A percentile compares a stretch with the other conserved stretches of the same genome.
phyloP scores from a whole-genome alignment of 2,113 vertebrate genomes.

The Spermophilus dauricus region DNA sequence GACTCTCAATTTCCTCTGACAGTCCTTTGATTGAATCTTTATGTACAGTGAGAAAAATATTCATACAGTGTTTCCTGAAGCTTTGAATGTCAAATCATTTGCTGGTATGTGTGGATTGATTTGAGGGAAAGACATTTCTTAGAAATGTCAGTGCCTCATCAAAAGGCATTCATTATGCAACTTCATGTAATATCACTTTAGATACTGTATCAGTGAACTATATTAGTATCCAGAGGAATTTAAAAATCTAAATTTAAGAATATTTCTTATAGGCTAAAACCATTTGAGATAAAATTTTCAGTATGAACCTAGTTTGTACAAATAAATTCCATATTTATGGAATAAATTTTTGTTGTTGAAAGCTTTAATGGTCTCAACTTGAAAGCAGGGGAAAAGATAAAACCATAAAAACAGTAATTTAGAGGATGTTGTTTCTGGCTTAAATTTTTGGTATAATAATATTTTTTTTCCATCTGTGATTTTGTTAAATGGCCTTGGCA shows the following conservation, averaged over 20 bases:
- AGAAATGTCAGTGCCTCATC: slow-evolving; percentile 56
- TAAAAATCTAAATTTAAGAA: slow-evolving; percentile 54
- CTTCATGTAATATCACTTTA: neutral
- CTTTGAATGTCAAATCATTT: slow-evolving; percentile 51
- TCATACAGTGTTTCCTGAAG: slow-evolving; percentile 59
- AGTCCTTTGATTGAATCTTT: slow-evolving; percentile 69
- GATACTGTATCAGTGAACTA: neutral
- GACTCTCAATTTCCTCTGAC: slow-evolving; percentile 58
- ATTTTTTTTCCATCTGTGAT: slow-evolving; percentile 39
- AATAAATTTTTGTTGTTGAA: slow-evolving; percentile 64
- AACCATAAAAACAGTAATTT: slow-evolving; percentile 70
- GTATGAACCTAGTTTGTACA: slow-evolving; percentile 38
- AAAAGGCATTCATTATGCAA: slow-evolving; percentile 36
- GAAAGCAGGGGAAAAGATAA: slow-evolving; percentile 65
- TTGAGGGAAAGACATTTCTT: slow-evolving; percentile 39
- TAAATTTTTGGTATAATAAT: slow-evolving; percentile 76
- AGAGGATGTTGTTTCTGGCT: slow-evolving; percentile 33
- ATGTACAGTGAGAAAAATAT: slow-evolving; percentile 32
- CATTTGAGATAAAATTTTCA: slow-evolving; percentile 43
- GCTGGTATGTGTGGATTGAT: slow-evolving; percentile 18
- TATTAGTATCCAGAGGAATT: neutral
- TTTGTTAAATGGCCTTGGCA: slow-evolving; percentile 68
- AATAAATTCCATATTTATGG: slow-evolving; percentile 49
- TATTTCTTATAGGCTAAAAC: slow-evolving; percentile 22
- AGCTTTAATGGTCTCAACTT: slow-evolving; percentile 31